Base-by-base conservation (phyloP, 2,888 invertebrate genomes). In the Melieria crassipennis region DNA sequence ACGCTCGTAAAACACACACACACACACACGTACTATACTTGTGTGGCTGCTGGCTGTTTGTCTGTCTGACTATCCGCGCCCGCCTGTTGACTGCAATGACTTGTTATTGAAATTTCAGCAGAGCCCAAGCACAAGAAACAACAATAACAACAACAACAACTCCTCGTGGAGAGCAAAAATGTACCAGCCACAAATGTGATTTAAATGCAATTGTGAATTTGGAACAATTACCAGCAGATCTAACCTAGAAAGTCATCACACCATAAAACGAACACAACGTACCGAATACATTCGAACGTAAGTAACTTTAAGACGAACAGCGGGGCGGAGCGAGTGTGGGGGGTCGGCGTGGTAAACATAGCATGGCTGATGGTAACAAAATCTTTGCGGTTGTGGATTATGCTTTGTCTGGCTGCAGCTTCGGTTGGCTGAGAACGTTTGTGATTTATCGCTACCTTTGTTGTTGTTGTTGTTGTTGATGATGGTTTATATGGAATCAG, bases 141-240 rank as follows among this genome's bases (percentile, higher is more conserved):
- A n/a, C n/a, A n/a, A 58, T 4, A 58, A 7, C 30, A 58, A 16
- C 10, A 58, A 42, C 16, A 58, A 30, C 5, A 58, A 52, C n/a
- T n/a, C n/a, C 30, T 16, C 30, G 57, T 57, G 16, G 1, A 30
- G 30, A 30, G 30, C 30, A 30, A 30, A 30, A 30, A 30, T 30
- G 30, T 30, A 30, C 30, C 30, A 30, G 30, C 30, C 30, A 30
- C 11, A 43, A 61, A 43, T 61, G 61, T 61, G 61, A 43, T 61
- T 61, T 61, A 61, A 61, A 61, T 30, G 46, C 43, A 61, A 61
- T 61, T 43, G 61, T 61, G 61, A n/a, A 61, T 61, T 61, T 46
- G 61, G 42, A 30, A 61, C 43, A 61, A 61, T 57, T 57, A 61
- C 13, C 4, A 46, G 10, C 42, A 61, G 4, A 43, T 45, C 46